Percentiles rank a stretch among this genome's conserved stretches.
phyloP scores from a whole-genome alignment of 2,113 vertebrate species.

The Eira barbara region DNA sequence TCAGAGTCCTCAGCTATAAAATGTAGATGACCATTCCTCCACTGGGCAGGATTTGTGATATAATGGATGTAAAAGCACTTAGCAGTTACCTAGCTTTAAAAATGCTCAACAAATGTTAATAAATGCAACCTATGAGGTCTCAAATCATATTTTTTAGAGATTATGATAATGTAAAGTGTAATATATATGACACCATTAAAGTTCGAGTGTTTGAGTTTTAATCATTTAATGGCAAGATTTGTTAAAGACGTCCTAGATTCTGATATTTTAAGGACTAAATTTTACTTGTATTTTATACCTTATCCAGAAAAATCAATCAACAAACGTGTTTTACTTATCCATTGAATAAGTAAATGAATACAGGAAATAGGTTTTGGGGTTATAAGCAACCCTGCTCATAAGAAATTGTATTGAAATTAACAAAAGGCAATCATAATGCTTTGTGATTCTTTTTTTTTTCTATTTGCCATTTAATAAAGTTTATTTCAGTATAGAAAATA shows the following conservation, averaged over 20 bases:
- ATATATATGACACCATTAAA: not conserved
- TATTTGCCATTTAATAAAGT: conserved; percentile 1
- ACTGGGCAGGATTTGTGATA: not conserved
- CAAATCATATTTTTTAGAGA: not conserved
- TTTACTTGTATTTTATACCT: not conserved
- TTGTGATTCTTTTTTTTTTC: not conserved
- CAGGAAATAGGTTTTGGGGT: not conserved
- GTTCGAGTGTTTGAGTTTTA: not conserved
- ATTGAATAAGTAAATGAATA: not conserved
- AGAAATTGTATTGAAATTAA: not conserved
- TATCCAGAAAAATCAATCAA: not conserved
- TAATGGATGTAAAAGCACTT: not conserved
- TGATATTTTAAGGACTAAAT: conserved; percentile 8
- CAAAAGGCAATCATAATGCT: not conserved
- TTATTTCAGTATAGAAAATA: not conserved
- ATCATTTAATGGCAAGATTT: not conserved
- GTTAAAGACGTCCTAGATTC: not conserved
- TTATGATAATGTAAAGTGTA: not conserved
- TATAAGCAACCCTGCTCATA: not conserved
- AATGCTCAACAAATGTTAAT: not conserved
- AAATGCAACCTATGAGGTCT: not conserved
- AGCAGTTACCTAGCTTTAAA: not conserved
- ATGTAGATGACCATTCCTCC: not conserved
- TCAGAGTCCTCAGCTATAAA: not conserved
- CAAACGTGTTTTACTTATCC: not conserved